These are phyloP conservation scores for Botrylloides violaceus DNA, from an alignment of 23 tunicate genomes.

Conservation along the genomic window DNA sequence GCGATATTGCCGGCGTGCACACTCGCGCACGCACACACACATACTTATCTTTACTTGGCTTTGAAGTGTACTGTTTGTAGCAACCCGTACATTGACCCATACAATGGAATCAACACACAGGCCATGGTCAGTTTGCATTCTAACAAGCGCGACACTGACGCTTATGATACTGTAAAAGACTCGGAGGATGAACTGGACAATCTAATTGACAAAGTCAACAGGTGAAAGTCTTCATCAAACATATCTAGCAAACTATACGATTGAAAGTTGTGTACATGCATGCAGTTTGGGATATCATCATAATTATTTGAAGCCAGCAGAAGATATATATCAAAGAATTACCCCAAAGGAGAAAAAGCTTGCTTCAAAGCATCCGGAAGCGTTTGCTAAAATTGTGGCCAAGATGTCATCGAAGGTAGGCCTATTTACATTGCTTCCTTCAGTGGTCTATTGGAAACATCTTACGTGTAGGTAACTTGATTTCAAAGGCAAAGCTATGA, in stretches of 20 bases:
- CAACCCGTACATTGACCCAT: conserved; percentile 36
- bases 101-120: conserved; percentile 39
- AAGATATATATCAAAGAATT: conserved; percentile 4
- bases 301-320: neutral
- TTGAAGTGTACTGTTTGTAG: too few species aligned
- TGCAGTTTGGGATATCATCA: conserved; percentile 6
- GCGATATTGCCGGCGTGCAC: too few species aligned
- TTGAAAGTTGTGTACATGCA: neutral
- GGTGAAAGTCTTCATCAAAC: conserved; percentile 21
- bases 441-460: too few species aligned
- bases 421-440: too few species aligned
- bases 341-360: conserved; percentile 25
- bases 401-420: too few species aligned
- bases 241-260: too few species aligned
- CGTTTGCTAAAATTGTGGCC: conserved; percentile 51
- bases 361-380: conserved; percentile 41
- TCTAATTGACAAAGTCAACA: conserved; percentile 72
- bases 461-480: too few species aligned
- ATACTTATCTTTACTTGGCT: too few species aligned
- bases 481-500: too few species aligned
- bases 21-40: neutral
- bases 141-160: conserved; percentile 31
- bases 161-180: conserved; percentile 49
- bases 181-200: conserved; percentile 44
- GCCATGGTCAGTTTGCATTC: conserved; percentile 75